Evolutionary conservation across 2,113 vertebrate genomes (phyloP), one percentile per base, ranked within the genome.

Genomic region (Acinonyx jubatus): DNA sequence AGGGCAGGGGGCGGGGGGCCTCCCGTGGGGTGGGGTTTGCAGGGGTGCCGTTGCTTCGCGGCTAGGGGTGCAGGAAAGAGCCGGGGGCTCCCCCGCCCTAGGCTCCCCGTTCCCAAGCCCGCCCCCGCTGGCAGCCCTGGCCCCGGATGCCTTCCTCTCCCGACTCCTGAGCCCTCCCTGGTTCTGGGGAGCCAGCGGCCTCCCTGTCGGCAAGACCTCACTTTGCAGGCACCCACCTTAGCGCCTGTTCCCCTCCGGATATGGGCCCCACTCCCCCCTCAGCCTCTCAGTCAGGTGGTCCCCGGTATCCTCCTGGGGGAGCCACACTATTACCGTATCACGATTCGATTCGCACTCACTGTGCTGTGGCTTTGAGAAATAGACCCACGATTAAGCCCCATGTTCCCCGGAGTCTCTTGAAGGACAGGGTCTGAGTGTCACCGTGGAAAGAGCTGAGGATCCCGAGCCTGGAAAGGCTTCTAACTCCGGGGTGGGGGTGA

Each of bases 241-340:
- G 1, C 29, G 29, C 38, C 13, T 19, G 13, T 6, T 74, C 55
- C 69, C 73, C 55, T 73, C 89, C 31, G 18, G 76, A 38, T 45
- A 8, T 33, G 41, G 9, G 50, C 69, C 7, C 76, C 29, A 9
- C 50, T 76, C 91, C 55, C 65, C 45, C 31, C 69, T 57, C 33
- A 14, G 10, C 15, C 10, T 38, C 14, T 29, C 41, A 31, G 48
- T 19, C 1, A 16, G 10, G 41, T 8, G 57, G 23, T 31, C 73
- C 52, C 84, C 8, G 55, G 55, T 18, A 7, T 45, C 41, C 73
- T 63, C 52, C 3, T 7, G 6, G 29, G 57, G 68, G 15, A 21
- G 7, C 25, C 12, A 1, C 1, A 13, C 21, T 38, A 1, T 45
- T 38, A 31, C 25, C 36, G 23, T 4, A 11, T 6, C 52, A 50